Evolutionary conservation across 2,113 vertebrate genomes (phyloP), one percentile per base, ranked within the genome.

Genomic region (Arothron firmamentum): DNA sequence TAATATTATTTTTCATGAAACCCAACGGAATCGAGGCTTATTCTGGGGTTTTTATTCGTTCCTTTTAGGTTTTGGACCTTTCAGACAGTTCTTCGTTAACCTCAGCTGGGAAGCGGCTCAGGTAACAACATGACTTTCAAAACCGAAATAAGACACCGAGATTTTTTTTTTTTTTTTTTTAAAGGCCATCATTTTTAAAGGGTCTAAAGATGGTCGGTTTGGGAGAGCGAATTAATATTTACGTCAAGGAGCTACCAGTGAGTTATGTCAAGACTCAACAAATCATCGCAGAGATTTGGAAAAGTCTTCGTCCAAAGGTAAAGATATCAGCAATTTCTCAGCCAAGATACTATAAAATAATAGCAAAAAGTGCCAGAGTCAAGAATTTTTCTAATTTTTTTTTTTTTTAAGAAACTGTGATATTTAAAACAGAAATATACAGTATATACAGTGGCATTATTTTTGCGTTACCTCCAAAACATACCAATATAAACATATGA

Each of bases 61-160:
- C 20, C 43, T 63, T 42, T 45, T 11, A 85, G 77, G 77, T 6
- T 96, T 95, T 67, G 92, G 92, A 42, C 92, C 93, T 21, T 95
- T 94, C 62, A 80, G 87, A 67, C 88, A 93, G 60, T 80, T 94
- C 65, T 59, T 94, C 56, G 72, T 87, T 42, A 95, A 94, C 84
- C 91, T 90, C 48, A 95, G 92, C 82, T 95, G 93, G 93, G 90
- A 88, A 87, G 92, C 89, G 53, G 92, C 93, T 43, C 92, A 95
- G 92, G 93, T 95, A 88, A 43, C 34, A 12, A 38, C 1, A 12
- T 10, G 45, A 42, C 34, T 49, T 25, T 47, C 10, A 42, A 2
- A 25, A 5, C 15, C 15, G 45, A 12, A 7, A 1, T 11, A 12
- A 1, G 1, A 5, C 16, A 9, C 18, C 38, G 14, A 34, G 16